phyloP scores from a whole-genome alignment of 2,888 invertebrate species.

The Meghimatium bilineatum region DNA sequence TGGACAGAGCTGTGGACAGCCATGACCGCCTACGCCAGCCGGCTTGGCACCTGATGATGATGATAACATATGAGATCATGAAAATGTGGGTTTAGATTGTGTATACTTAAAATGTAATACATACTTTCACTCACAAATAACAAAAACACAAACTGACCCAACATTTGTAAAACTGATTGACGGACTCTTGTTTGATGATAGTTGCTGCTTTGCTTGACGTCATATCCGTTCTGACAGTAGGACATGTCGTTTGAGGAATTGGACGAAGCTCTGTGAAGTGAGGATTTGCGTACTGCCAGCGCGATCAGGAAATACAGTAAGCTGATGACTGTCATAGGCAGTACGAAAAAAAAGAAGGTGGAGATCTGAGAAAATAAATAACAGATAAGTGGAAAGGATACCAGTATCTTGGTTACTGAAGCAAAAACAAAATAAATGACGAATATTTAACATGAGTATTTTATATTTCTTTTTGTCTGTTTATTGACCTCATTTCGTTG shows the following conservation, averaged over 20 bases:
- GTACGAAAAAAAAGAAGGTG: slow-evolving; percentile 87
- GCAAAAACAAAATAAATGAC: too few relatives aligned
- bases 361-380: slow-evolving; percentile 79
- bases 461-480: too few relatives aligned
- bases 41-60: too few relatives aligned
- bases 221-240: background rate
- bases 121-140: too few relatives aligned
- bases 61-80: too few relatives aligned
- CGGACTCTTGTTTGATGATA: slow-evolving; percentile 68
- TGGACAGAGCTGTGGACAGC: too few relatives aligned
- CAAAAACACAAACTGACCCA: slow-evolving; percentile 77
- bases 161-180: slow-evolving; percentile 80
- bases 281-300: slow-evolving; percentile 66
- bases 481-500: too few relatives aligned
- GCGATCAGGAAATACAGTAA: slow-evolving; percentile 83
- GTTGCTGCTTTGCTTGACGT: background rate
- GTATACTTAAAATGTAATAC: too few relatives aligned
- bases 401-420: background rate
- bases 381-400: too few relatives aligned
- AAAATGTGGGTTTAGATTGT: too few relatives aligned
- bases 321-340: slow-evolving; percentile 90
- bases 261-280: slow-evolving; percentile 57
- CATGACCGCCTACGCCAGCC: too few relatives aligned
- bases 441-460: too few relatives aligned
- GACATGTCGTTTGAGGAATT: slow-evolving; percentile 51